Base-by-base conservation (phyloP, 1,140 invertebrate genomes). In the Plutomurus gul region DNA sequence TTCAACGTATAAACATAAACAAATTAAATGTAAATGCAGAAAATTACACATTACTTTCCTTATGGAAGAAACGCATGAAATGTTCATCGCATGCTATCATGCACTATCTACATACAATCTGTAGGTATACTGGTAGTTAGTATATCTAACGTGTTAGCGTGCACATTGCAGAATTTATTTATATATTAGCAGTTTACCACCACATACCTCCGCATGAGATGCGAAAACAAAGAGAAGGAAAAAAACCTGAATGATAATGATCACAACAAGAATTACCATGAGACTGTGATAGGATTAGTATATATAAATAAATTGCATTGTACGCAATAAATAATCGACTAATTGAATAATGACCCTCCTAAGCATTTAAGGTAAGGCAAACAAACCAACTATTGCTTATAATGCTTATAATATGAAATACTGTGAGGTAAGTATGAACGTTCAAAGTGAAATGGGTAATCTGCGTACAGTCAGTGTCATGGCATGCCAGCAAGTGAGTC, bases 341-440 rank as follows among this genome's bases (percentile, higher is more conserved):
- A 65, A 65, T 65, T 65, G 56, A 65, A 65, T 65, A 65, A 65
- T 30, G 56, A 65, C n/a, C n/a, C n/a, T n/a, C n/a, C n/a, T n/a
- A 65, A 65, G 56, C 27, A n/a, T n/a, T n/a, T 65, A 65, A 65
- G 36, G 56, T 65, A 51, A 51, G 56, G 25, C 27, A 65, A 33
- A 36, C 56, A 65, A 65, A 65, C 20, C 25, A 51, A 22, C 25
- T 51, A 51, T 22, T 33, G 27, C 11, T 30, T 30, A 27, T 60
- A 33, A 30, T n/a, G 56, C 13, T 20, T 65, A 36, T 30, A 33
- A 11, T 60, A 60, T 60, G n/a, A n/a, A n/a, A n/a, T n/a, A n/a
- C n/a, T n/a, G n/a, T n/a, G n/a, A n/a, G n/a, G n/a, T n/a, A n/a
- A n/a, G n/a, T n/a, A n/a, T n/a, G n/a, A n/a, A n/a, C n/a, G n/a